Evolutionary conservation across 2,888 invertebrate species (phyloP).

Genomic region (Mechanitis messenoides): DNA sequence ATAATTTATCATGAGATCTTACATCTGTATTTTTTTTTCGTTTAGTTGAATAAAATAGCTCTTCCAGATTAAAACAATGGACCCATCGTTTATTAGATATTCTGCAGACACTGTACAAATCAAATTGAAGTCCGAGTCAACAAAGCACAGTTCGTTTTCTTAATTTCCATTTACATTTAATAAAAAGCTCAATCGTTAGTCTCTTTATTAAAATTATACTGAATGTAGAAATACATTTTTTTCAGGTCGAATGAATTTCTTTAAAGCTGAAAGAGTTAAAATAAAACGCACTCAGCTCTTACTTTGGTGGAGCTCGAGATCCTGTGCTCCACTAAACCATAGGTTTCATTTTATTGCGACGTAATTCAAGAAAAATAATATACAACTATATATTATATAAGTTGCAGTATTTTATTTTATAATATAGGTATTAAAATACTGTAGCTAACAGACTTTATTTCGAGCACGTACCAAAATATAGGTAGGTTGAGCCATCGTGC

Average conservation of each 20-base stretch:
- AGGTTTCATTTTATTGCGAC: too few relatives aligned
- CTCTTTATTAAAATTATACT: neutral
- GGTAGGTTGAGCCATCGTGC: constrained; percentile 34
- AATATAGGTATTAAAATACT: neutral
- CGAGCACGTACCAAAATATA: constrained; percentile 9
- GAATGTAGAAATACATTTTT: neutral
- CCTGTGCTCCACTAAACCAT: too few relatives aligned
- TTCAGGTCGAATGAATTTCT: neutral
- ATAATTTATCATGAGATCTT: too few relatives aligned
- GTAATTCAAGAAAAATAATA: too few relatives aligned
- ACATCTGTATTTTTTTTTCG: neutral
- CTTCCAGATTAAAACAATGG: constrained; percentile 31
- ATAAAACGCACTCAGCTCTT: too few relatives aligned
- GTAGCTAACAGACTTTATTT: neutral
- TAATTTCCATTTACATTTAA: constrained; percentile 54
- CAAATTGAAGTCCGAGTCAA: constrained; percentile 56
- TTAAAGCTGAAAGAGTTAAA: too few relatives aligned
- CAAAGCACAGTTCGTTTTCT: constrained; percentile 39
- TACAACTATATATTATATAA: too few relatives aligned
- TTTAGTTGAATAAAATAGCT: constrained; percentile 14
- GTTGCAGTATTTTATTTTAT: too few relatives aligned
- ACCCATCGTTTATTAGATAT: constrained; percentile 41
- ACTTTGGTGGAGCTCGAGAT: too few relatives aligned
- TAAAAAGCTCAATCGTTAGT: constrained; percentile 18
- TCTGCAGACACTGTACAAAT: constrained; percentile 51